Percentiles rank a stretch among this genome's conserved stretches.
Conservation (phyloP, 2,888 invertebrate genomes). For the Spisula subtruncata region DNA sequence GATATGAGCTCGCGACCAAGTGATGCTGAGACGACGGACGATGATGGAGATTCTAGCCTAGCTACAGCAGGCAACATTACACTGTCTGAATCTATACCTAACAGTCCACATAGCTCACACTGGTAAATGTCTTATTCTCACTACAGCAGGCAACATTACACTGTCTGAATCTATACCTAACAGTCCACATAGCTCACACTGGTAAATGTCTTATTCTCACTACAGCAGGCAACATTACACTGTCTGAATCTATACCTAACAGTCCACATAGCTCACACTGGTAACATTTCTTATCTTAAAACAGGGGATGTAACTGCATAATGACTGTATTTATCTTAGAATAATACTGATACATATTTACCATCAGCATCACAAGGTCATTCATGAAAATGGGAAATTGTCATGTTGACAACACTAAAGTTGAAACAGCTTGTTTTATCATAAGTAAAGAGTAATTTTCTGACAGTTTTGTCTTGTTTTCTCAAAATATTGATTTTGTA, state of each 20-base stretch:
- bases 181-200: constrained; percentile 73
- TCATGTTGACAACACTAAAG: no score
- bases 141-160: background rate
- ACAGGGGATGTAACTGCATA: no score
- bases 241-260: no score
- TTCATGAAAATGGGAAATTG: no score
- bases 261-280: constrained; percentile 75
- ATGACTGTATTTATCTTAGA: no score
- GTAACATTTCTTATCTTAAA: constrained; percentile 66
- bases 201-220: constrained; percentile 65
- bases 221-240: background rate
- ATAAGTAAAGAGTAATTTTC: no score
- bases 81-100: constrained; percentile 90
- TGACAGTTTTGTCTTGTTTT: no score
- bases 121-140: constrained; percentile 70
- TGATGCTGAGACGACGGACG: constrained; percentile 85
- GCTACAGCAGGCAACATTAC: constrained; percentile 68
- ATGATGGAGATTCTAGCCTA: constrained; percentile 78
- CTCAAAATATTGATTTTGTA: no score
- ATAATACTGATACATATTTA: no score
- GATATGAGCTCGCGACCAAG: constrained; percentile 81
- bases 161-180: no score
- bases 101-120: constrained; percentile 88
- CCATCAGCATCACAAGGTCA: no score
- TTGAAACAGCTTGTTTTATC: no score